phyloP scores from a whole-genome alignment of 2,888 invertebrate species.

The Leptothorax acervorum region DNA sequence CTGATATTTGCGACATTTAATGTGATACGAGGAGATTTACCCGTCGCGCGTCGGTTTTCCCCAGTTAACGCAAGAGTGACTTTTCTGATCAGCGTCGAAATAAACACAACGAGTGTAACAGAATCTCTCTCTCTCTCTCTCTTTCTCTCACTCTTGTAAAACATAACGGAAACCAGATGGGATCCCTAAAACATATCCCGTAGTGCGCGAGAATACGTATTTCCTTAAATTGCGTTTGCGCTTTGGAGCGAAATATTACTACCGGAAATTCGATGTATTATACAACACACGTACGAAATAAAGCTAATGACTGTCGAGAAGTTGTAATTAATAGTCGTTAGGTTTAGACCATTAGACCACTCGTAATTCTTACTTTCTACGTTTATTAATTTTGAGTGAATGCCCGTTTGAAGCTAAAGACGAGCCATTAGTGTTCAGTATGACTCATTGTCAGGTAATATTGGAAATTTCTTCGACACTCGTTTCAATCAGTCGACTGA shows the following conservation, averaged over 20 bases:
- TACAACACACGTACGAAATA: conserved; percentile 1
- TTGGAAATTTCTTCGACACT: not conserved
- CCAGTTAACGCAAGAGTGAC: conserved; percentile 4
- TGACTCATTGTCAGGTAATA: not conserved
- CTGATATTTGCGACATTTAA: conserved; percentile 6
- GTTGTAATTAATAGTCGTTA: conserved; percentile 3
- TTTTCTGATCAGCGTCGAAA: not conserved
- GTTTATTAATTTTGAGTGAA: not conserved
- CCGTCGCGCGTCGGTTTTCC: not conserved
- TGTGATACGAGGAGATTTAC: conserved; percentile 1
- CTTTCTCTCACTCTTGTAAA: not conserved
- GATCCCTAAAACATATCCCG: not conserved
- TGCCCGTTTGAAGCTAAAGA: not conserved
- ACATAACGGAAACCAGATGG: conserved; percentile 31
- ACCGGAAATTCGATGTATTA: not conserved
- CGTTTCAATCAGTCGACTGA: conserved; percentile 8
- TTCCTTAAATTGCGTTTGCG: not conserved
- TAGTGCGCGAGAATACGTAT: not conserved
- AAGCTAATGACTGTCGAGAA: not conserved
- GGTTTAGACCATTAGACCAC: too few species aligned
- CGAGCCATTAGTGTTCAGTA: not conserved
- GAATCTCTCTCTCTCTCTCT: not conserved
- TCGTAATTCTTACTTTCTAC: not conserved
- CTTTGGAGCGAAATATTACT: not conserved
- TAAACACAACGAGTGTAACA: conserved; percentile 20